Percentiles rank a stretch among this genome's conserved stretches.
Conservation (phyloP, 2,888 invertebrate genomes). For the Latheticus oryzae region DNA sequence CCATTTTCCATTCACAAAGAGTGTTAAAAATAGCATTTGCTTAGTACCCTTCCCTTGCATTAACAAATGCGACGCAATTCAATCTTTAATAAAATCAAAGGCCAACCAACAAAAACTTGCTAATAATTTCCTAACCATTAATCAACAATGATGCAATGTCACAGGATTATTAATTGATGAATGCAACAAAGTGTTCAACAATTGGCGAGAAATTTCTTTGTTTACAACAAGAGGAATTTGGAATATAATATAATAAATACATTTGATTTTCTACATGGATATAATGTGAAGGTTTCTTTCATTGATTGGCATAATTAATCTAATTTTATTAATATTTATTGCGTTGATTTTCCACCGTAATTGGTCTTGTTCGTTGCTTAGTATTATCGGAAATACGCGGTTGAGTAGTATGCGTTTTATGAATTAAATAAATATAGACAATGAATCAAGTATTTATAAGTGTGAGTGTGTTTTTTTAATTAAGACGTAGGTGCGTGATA, state of each 20-base stretch:
- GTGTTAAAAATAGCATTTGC: no score
- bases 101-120: background rate
- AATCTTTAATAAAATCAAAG: constrained; percentile 1
- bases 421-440: constrained; percentile 7
- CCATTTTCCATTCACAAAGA: no score
- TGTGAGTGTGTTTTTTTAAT: no score
- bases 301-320: constrained; percentile 33
- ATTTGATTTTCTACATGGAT: constrained; percentile 19
- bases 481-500: no score
- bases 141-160: constrained; percentile 25
- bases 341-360: constrained; percentile 23
- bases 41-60: no score
- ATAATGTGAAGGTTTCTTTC: constrained; percentile 34
- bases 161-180: constrained; percentile 23
- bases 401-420: constrained; percentile 7
- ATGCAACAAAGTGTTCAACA: no score
- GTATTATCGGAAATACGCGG: constrained; percentile 22
- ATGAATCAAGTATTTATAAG: constrained; percentile 4
- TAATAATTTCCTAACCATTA: constrained; percentile 18
- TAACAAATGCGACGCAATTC: no score
- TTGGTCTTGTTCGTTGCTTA: constrained; percentile 12
- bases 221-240: constrained; percentile 26
- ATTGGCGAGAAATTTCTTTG: constrained; percentile 22
- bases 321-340: constrained; percentile 33
- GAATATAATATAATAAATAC: constrained; percentile 10